phyloP scores from a whole-genome alignment of 30 jellyfish, hydroid and myxozoan genomes.

The Clytia hemisphaerica region DNA sequence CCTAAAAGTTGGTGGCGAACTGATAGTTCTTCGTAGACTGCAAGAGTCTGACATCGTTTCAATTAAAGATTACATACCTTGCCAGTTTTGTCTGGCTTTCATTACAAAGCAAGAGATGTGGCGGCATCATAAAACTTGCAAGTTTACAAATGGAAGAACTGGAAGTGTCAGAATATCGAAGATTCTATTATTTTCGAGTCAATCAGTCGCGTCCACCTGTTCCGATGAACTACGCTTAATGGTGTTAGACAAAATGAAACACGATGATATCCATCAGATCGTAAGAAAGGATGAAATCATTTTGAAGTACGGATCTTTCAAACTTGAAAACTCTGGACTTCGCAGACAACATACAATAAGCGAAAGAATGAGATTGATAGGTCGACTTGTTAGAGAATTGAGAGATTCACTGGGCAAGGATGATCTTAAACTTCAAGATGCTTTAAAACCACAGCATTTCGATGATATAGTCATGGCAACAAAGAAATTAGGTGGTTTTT shows the following conservation, averaged over 20 bases:
- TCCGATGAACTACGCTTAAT: background rate
- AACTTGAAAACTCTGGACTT: background rate
- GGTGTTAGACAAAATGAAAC: slow-evolving; percentile 19
- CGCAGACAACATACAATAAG: background rate
- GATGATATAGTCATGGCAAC: slow-evolving; percentile 22
- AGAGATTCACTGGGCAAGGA: slow-evolving; percentile 1
- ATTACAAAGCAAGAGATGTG: slow-evolving; percentile 44
- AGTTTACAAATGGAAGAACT: background rate
- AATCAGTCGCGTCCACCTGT: too few relatives aligned
- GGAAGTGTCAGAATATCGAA: background rate
- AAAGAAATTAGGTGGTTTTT: slow-evolving; percentile 18
- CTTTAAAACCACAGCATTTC: slow-evolving; percentile 1
- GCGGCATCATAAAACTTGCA: slow-evolving; percentile 40
- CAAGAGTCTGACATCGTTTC: background rate
- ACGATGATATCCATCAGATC: slow-evolving; percentile 14
- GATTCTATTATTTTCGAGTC: slow-evolving; percentile 27
- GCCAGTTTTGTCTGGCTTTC: slow-evolving; percentile 34
- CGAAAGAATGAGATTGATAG: slow-evolving; percentile 32
- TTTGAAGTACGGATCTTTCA: background rate
- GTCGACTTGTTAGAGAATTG: slow-evolving; percentile 19
- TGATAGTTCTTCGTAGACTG: slow-evolving; percentile 35
- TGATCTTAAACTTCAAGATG: background rate
- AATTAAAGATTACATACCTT: slow-evolving; percentile 21
- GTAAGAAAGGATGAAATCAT: slow-evolving; percentile 24
- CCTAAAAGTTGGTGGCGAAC: slow-evolving; percentile 33